These are phyloP conservation scores for Catalaphyllia jardinei DNA, from an alignment of 64 coral and sea anemone species.

Conservation along the genomic window DNA sequence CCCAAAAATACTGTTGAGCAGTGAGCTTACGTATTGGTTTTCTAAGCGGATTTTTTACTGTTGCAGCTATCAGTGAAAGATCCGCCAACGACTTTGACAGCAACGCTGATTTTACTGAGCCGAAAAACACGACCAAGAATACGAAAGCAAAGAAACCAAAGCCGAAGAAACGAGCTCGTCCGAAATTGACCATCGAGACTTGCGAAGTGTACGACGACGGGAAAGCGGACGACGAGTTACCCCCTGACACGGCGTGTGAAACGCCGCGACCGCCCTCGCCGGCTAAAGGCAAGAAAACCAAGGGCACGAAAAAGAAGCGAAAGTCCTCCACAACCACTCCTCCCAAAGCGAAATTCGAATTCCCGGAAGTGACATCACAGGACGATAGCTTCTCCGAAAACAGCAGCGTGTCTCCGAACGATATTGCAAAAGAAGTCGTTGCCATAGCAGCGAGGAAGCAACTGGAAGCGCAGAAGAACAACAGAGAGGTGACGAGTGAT, in stretches of 20 bases:
- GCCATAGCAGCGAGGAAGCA: constrained; percentile 37
- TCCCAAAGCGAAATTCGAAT: constrained; percentile 28
- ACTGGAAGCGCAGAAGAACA: constrained; percentile 47
- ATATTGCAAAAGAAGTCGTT: constrained; percentile 39
- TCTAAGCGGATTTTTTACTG: not conserved
- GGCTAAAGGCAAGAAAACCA: constrained; percentile 53
- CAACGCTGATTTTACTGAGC: constrained; percentile 14
- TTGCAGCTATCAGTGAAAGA: not conserved
- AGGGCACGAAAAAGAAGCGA: constrained; percentile 48
- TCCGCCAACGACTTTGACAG: constrained; percentile 4
- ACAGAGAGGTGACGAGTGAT: constrained; percentile 13
- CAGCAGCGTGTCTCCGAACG: constrained; percentile 9
- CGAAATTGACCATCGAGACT: constrained; percentile 27
- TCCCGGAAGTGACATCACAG: constrained; percentile 36
- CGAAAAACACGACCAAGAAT: not conserved
- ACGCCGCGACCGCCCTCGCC: not conserved
- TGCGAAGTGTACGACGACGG: constrained; percentile 4
- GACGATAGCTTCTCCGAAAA: constrained; percentile 28
- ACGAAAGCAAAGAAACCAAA: constrained; percentile 23
- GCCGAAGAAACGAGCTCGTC: constrained; percentile 43
- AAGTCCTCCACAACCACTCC: constrained; percentile 2
- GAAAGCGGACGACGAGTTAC: constrained; percentile 28
- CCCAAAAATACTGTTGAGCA: not conserved
- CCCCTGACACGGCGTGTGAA: constrained; percentile 2
- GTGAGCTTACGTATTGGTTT: not conserved